Percentiles rank a stretch among this genome's conserved stretches.
Conservation (phyloP, 1,140 invertebrate genomes). For the Drosophila tani region DNA sequence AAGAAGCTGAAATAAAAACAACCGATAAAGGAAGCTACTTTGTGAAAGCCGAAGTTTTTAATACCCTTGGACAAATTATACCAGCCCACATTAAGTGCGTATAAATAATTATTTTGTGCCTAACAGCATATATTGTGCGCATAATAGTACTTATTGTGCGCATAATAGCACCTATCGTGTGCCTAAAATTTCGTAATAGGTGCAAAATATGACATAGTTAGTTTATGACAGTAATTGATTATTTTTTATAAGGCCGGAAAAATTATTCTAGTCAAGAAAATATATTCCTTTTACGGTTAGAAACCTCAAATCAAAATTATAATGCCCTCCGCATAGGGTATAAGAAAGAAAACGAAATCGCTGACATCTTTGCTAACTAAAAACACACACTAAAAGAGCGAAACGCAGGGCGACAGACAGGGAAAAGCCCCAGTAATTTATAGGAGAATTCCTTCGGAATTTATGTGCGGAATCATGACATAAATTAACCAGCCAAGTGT, state of each 20-base stretch:
- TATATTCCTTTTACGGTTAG: background rate
- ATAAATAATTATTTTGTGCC: too few species aligned
- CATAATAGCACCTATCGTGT: too few species aligned
- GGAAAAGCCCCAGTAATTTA: slow-evolving; percentile 72
- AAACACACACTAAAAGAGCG: slow-evolving; percentile 37
- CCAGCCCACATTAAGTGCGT: too few species aligned
- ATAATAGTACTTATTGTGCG: too few species aligned
- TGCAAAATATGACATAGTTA: too few species aligned
- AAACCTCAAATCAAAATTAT: background rate
- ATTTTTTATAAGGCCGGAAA: too few species aligned
- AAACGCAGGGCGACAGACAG: slow-evolving; percentile 37
- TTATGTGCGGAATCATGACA: slow-evolving; percentile 78
- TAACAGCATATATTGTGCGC: too few species aligned
- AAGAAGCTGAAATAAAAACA: slow-evolving; percentile 29
- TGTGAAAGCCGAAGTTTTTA: background rate
- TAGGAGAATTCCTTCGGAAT: slow-evolving; percentile 73
- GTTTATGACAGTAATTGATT: too few species aligned
- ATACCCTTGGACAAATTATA: too few species aligned
- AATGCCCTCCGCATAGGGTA: background rate
- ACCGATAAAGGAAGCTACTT: background rate
- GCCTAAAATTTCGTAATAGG: too few species aligned
- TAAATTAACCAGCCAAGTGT: slow-evolving; percentile 70
- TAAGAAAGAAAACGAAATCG: slow-evolving; percentile 43
- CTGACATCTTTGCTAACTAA: slow-evolving; percentile 69
- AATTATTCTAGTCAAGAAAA: background rate